These are phyloP conservation scores for Rosalia funebris DNA, from an alignment of 2,888 invertebrate species.

Conservation along the genomic window DNA sequence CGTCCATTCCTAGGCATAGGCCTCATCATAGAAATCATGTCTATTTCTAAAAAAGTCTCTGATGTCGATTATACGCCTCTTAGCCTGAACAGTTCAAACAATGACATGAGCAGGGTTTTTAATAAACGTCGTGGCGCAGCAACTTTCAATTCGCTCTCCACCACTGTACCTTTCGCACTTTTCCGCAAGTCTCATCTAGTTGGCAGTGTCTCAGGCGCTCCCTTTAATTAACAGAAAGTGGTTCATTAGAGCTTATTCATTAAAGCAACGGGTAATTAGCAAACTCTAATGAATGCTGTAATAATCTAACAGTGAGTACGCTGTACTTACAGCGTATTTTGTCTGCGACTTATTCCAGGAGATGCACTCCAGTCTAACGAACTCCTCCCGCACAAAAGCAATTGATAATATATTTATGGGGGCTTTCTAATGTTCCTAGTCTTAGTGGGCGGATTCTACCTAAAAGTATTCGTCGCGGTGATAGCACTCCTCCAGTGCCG, in stretches of 20 bases:
- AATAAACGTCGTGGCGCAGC: too few relatives aligned
- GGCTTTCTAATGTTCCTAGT: not conserved
- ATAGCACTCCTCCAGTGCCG: too few relatives aligned
- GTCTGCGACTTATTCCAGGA: slow-evolving; percentile 45
- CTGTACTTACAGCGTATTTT: slow-evolving; percentile 57
- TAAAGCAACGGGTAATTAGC: slow-evolving; percentile 91
- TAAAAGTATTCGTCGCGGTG: too few relatives aligned
- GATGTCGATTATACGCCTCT: too few relatives aligned
- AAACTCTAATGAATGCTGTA: slow-evolving; percentile 87
- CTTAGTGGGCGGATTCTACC: not conserved
- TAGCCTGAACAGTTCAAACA: too few relatives aligned
- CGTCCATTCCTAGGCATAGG: too few relatives aligned
- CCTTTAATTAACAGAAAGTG: slow-evolving; percentile 92
- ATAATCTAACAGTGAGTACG: slow-evolving; percentile 72
- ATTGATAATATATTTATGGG: slow-evolving; percentile 5
- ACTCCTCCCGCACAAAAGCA: slow-evolving; percentile 1
- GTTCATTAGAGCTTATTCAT: slow-evolving; percentile 92
- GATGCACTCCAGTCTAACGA: slow-evolving; percentile 35
- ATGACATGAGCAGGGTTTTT: too few relatives aligned
- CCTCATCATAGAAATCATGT: too few relatives aligned
- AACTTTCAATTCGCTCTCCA: too few relatives aligned
- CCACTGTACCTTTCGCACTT: slow-evolving; percentile 52
- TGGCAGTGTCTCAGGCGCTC: slow-evolving; percentile 61
- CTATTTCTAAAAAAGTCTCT: too few relatives aligned
- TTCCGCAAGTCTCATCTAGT: slow-evolving; percentile 59